These are phyloP conservation scores for Syrphus vitripennis DNA, from an alignment of 2,888 invertebrate genomes.

Conservation along the genomic window DNA sequence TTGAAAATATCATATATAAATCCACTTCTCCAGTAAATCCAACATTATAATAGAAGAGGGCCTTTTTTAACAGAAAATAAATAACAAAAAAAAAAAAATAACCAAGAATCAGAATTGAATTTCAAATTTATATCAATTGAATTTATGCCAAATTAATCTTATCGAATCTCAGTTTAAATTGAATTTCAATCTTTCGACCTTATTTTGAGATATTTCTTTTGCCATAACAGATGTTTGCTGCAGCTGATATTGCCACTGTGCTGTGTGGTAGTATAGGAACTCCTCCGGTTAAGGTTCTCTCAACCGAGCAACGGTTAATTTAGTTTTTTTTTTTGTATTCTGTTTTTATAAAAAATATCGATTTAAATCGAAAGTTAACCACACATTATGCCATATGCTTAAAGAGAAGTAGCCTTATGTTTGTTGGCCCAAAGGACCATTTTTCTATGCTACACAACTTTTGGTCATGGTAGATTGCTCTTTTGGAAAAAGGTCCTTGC, in stretches of 20 bases:
- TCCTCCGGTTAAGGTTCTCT: slow-evolving; percentile 18
- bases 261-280: not conserved
- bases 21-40: not conserved
- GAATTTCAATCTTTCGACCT: slow-evolving; percentile 55
- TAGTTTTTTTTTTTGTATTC: slow-evolving; percentile 7
- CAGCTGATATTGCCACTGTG: not conserved
- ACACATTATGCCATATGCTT: slow-evolving; percentile 41
- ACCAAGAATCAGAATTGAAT: slow-evolving; percentile 17
- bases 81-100: not conserved
- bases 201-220: slow-evolving; percentile 19
- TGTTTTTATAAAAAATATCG: slow-evolving; percentile 33
- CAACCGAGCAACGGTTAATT: slow-evolving; percentile 33
- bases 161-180: slow-evolving; percentile 57
- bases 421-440: slow-evolving; percentile 18
- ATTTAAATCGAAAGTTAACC: slow-evolving; percentile 65
- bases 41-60: not conserved
- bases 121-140: slow-evolving; percentile 46
- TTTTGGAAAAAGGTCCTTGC: slow-evolving; percentile 12
- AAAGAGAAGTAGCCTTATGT: slow-evolving; percentile 18
- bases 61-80: not conserved
- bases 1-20: not conserved
- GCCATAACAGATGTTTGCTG: not conserved
- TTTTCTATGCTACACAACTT: slow-evolving; percentile 15
- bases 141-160: slow-evolving; percentile 58
- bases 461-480: slow-evolving; percentile 39